phyloP scores from a whole-genome alignment of 2,113 vertebrate species.

The Vidua chalybeata region DNA sequence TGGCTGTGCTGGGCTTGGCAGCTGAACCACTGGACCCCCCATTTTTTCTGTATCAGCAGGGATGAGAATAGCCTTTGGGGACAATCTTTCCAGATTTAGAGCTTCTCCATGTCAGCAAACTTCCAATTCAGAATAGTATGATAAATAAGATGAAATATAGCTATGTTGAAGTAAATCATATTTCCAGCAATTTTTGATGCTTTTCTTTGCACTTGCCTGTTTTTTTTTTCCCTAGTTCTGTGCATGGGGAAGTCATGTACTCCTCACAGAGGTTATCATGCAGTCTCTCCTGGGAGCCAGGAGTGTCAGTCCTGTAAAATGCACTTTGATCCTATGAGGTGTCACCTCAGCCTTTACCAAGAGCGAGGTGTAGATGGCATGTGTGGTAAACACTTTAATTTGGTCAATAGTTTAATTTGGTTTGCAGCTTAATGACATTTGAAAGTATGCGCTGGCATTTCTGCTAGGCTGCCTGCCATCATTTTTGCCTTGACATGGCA shows the following conservation, averaged over 20 bases:
- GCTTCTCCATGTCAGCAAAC: not conserved
- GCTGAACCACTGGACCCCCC: not conserved
- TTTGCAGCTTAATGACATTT: constrained; percentile 66
- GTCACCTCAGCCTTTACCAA: not conserved
- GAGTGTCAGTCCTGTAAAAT: not conserved
- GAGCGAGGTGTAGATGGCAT: not conserved
- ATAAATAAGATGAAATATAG: not conserved
- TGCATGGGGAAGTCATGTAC: not conserved
- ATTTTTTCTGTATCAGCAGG: not conserved
- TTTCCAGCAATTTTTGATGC: not conserved
- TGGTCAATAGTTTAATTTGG: constrained; percentile 72
- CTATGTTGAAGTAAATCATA: not conserved
- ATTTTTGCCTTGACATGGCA: constrained; percentile 60
- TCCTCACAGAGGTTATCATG: not conserved
- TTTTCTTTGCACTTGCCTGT: not conserved
- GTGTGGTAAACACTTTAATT: constrained; percentile 66
- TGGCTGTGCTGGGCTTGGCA: not conserved
- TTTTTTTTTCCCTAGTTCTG: not conserved
- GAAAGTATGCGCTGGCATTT: constrained; percentile 69
- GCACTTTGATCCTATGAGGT: not conserved
- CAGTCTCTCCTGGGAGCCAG: not conserved
- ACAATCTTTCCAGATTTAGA: not conserved
- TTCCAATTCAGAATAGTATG: not conserved
- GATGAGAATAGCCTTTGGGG: not conserved
- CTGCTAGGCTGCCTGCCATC: constrained; percentile 68